phyloP scores from a whole-genome alignment of 2,113 vertebrate species.

The Lota lota region DNA sequence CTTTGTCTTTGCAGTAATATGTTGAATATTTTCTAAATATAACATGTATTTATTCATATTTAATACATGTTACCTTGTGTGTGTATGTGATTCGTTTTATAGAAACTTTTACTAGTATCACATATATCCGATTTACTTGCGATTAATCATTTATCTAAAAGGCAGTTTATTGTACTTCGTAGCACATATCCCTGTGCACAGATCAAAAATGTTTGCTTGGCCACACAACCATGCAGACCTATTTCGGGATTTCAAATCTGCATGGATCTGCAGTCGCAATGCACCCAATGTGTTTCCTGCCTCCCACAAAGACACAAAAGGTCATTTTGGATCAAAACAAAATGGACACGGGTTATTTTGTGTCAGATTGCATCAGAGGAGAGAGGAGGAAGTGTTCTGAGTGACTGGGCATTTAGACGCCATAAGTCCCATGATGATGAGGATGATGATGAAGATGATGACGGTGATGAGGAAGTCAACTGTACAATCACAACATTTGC shows the following conservation, averaged over 20 bases:
- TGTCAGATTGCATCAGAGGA: slow-evolving; percentile 52
- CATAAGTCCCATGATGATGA: slow-evolving; percentile 24
- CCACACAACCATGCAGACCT: slow-evolving; percentile 23
- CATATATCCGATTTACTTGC: slow-evolving; percentile 11
- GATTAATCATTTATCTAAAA: background rate
- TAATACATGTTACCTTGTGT: slow-evolving; percentile 1
- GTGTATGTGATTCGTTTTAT: background rate
- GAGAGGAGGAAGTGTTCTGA: slow-evolving; percentile 40
- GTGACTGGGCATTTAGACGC: slow-evolving; percentile 36
- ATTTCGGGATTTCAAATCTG: slow-evolving; percentile 32
- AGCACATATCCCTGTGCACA: slow-evolving; percentile 7
- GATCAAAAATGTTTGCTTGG: slow-evolving; percentile 7
- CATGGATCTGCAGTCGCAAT: slow-evolving; percentile 38
- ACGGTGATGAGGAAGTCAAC: slow-evolving; percentile 30
- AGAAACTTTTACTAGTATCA: background rate
- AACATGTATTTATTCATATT: slow-evolving; percentile 16
- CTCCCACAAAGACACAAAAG: slow-evolving; percentile 25
- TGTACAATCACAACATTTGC: slow-evolving; percentile 28
- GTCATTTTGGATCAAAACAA: slow-evolving; percentile 40
- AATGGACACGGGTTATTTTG: slow-evolving; percentile 47
- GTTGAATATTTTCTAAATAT: slow-evolving; percentile 14
- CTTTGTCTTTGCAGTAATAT: too few relatives aligned
- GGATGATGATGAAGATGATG: background rate
- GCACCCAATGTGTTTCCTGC: slow-evolving; percentile 40
- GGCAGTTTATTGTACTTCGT: slow-evolving; percentile 6